These are phyloP conservation scores for Siniperca obscura DNA, from an alignment of 2,797 vertebrate genomes.

Conservation along the genomic window DNA sequence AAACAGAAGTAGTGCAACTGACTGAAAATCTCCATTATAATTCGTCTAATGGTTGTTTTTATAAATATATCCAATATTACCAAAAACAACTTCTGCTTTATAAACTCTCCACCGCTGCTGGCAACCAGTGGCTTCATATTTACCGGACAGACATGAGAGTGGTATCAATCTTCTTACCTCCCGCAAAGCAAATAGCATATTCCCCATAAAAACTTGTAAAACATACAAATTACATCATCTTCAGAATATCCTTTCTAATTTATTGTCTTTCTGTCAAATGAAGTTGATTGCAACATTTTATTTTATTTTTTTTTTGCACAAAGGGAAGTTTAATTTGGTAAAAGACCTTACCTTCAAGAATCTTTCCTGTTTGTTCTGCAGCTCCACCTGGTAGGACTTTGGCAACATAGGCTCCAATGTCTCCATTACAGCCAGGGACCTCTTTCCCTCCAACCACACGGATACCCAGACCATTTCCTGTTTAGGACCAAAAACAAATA, in stretches of 20 bases:
- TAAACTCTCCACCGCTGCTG: background rate
- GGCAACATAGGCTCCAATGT: slow-evolving; percentile 97
- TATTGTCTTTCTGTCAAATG: background rate
- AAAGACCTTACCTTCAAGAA: slow-evolving; percentile 92
- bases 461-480: slow-evolving; percentile 92
- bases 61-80: background rate
- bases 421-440: slow-evolving; percentile 92
- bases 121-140: background rate
- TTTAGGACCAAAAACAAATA: slow-evolving; percentile 31
- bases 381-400: slow-evolving; percentile 96
- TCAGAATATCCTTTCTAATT: background rate
- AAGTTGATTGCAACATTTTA: background rate
- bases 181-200: background rate
- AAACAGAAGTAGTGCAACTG: background rate
- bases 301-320: background rate
- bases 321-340: background rate
- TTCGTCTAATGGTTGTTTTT: background rate
- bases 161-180: background rate
- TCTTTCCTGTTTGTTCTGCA: slow-evolving; percentile 95
- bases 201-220: background rate
- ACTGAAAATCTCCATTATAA: background rate
- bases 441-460: slow-evolving; percentile 97
- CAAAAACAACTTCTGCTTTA: background rate
- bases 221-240: background rate
- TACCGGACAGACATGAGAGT: background rate